Percentiles rank a stretch among this genome's conserved stretches.
phyloP scores from a whole-genome alignment of 35 echinoderm and acorn worm species.

The Patiria miniata region DNA sequence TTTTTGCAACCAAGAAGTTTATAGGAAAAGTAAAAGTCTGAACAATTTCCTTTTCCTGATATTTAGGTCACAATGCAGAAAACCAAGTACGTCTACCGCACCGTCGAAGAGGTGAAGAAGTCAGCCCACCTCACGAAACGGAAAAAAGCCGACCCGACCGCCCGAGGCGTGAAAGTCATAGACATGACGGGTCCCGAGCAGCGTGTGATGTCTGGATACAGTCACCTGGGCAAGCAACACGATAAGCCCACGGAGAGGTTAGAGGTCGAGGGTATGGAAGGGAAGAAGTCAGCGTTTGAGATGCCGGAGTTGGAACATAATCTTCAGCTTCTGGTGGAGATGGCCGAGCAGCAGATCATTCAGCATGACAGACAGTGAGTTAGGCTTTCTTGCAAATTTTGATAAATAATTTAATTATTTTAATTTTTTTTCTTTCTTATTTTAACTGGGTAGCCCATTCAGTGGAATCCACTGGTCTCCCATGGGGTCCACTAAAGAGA shows the following conservation, averaged over 20 bases:
- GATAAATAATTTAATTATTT: too few relatives aligned
- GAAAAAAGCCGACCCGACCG: conserved; percentile 10
- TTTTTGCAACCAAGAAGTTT: too few relatives aligned
- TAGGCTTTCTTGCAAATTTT: too few relatives aligned
- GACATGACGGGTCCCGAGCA: conserved; percentile 95
- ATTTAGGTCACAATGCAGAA: conserved; percentile 70
- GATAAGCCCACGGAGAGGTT: conserved; percentile 61
- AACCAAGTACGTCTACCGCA: conserved; percentile 80
- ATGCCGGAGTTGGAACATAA: conserved; percentile 96
- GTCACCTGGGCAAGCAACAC: conserved; percentile 64
- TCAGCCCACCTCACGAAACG: conserved; percentile 52
- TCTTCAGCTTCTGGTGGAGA: conserved; percentile 85
- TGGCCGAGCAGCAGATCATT: conserved; percentile 91
- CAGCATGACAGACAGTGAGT: conserved; percentile 96
- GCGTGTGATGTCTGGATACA: conserved; percentile 80
- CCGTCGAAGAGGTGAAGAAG: conserved; percentile 79
- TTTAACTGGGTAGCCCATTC: too few relatives aligned
- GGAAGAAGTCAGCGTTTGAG: conserved; percentile 70
- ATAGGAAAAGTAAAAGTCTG: neutral
- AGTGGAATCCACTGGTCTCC: too few relatives aligned
- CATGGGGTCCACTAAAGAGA: too few relatives aligned
- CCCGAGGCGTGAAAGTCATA: conserved; percentile 85
- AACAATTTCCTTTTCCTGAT: neutral
- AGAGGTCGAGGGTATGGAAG: conserved; percentile 46
- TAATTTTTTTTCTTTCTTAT: too few relatives aligned